These are phyloP conservation scores for Parauchenoglanis punctatus DNA, from an alignment of 2,797 vertebrate species.

Conservation along the genomic window DNA sequence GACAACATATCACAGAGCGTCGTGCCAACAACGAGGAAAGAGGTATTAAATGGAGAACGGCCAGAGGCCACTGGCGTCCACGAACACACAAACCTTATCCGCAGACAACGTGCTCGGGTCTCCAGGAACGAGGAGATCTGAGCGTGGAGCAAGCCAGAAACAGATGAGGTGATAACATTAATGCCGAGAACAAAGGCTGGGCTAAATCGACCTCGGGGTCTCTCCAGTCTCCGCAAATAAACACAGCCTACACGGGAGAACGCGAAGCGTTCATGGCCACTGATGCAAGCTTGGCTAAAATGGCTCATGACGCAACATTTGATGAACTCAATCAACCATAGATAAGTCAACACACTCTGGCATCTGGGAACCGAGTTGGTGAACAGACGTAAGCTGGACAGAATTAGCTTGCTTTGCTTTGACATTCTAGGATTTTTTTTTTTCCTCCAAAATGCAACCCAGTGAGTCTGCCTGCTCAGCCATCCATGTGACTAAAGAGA, in stretches of 20 bases:
- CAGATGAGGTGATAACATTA: slow-evolving; percentile 25
- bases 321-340: slow-evolving; percentile 23
- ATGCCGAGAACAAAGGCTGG: slow-evolving; percentile 16
- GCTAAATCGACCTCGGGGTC: slow-evolving; percentile 12
- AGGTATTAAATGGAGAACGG: slow-evolving; percentile 21
- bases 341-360: slow-evolving; percentile 30
- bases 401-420: slow-evolving; percentile 12
- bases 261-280: background rate
- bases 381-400: slow-evolving; percentile 12
- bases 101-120: background rate
- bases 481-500: slow-evolving; percentile 12
- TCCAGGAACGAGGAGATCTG: slow-evolving; percentile 20
- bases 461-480: background rate
- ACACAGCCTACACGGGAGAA: background rate
- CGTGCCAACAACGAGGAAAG: slow-evolving; percentile 26
- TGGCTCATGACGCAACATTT: slow-evolving; percentile 31
- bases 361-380: slow-evolving; percentile 12
- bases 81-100: slow-evolving; percentile 15
- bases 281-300: slow-evolving; percentile 29
- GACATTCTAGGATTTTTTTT: background rate
- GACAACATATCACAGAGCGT: slow-evolving; percentile 14
- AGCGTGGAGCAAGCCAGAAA: slow-evolving; percentile 30
- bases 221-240: slow-evolving; percentile 11
- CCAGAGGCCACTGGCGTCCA: slow-evolving; percentile 40
- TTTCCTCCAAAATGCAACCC: background rate